Percentiles rank a stretch among this genome's conserved stretches.
phyloP scores from a whole-genome alignment of 2,113 vertebrate species.

The Fukomys damarensis region DNA sequence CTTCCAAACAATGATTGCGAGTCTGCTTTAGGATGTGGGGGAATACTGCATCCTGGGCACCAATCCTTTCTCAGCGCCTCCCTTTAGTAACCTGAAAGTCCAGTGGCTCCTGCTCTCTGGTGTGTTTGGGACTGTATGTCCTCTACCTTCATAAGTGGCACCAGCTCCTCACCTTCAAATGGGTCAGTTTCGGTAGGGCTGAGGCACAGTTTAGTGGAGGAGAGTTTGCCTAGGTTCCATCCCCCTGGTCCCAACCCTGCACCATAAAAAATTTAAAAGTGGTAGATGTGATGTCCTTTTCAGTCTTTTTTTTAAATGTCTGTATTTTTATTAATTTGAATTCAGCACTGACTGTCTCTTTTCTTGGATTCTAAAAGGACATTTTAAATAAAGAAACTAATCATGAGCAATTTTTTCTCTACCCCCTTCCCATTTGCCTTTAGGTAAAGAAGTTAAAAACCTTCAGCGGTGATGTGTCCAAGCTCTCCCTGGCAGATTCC shows the following conservation, averaged over 20 bases:
- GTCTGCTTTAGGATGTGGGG: neutral
- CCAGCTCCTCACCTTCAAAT: neutral
- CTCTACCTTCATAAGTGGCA: neutral
- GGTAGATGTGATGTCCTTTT: neutral
- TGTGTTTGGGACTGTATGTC: neutral
- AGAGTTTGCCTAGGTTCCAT: too few species aligned
- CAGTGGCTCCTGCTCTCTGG: neutral
- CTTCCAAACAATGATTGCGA: neutral
- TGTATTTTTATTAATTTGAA: neutral
- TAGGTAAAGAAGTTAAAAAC: slow-evolving; percentile 94
- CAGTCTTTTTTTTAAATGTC: neutral
- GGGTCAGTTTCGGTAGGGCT: neutral
- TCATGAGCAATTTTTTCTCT: slow-evolving; percentile 53
- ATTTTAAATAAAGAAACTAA: slow-evolving; percentile 49
- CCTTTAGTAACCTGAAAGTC: neutral
- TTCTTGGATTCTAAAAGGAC: slow-evolving; percentile 37
- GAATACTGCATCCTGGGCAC: neutral
- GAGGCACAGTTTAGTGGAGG: neutral
- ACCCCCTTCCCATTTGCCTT: slow-evolving; percentile 65
- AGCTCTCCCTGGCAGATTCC: slow-evolving; percentile 96
- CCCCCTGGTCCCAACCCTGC: too few species aligned
- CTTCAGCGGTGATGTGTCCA: slow-evolving; percentile 93
- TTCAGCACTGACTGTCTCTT: neutral
- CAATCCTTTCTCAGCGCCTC: neutral
- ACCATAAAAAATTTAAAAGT: too few species aligned